Conservation (phyloP, 1,140 invertebrate genomes). For the Procambarus clarkii region DNA sequence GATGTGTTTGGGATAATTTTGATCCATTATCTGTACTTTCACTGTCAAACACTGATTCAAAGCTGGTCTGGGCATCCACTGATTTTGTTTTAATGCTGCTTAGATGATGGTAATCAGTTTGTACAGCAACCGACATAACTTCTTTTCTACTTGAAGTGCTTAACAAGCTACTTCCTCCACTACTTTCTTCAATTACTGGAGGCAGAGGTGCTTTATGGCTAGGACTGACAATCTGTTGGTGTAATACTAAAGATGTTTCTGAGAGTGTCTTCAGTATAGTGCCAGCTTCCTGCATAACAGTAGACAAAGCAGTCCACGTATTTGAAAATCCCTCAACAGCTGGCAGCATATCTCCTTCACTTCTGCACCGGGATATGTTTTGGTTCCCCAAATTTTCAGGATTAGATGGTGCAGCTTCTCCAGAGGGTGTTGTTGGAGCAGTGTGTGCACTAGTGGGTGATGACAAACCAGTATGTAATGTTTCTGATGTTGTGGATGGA, state of each 20-base stretch:
- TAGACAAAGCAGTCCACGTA: conserved; percentile 47
- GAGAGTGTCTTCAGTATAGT: conserved; percentile 59
- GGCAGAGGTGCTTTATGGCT: conserved; percentile 11
- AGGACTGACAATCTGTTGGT: conserved; percentile 46
- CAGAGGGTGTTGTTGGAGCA: conserved; percentile 43
- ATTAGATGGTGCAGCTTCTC: background rate
- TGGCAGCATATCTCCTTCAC: conserved; percentile 47
- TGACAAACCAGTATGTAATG: background rate
- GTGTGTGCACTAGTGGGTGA: conserved; percentile 26
- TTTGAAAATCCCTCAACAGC: conserved; percentile 28
- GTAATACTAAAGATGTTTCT: conserved; percentile 47
- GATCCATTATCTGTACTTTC: conserved; percentile 10
- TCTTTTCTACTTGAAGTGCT: background rate
- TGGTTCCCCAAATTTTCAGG: background rate
- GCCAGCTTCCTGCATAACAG: conserved; percentile 53
- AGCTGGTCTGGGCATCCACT: conserved; percentile 41
- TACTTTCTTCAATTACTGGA: conserved; percentile 34
- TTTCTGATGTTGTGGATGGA: conserved; percentile 19
- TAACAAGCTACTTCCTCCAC: background rate
- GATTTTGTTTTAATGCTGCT: conserved; percentile 12
- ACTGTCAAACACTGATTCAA: conserved; percentile 42
- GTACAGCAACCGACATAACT: conserved; percentile 50
- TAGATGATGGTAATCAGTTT: conserved; percentile 34
- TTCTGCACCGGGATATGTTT: conserved; percentile 22
- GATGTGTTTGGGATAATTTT: background rate